Percentiles rank a stretch among this genome's conserved stretches.
These are phyloP conservation scores for Boleophthalmus pectinirostris DNA, from an alignment of 2,113 vertebrate genomes.

Conservation along the genomic window DNA sequence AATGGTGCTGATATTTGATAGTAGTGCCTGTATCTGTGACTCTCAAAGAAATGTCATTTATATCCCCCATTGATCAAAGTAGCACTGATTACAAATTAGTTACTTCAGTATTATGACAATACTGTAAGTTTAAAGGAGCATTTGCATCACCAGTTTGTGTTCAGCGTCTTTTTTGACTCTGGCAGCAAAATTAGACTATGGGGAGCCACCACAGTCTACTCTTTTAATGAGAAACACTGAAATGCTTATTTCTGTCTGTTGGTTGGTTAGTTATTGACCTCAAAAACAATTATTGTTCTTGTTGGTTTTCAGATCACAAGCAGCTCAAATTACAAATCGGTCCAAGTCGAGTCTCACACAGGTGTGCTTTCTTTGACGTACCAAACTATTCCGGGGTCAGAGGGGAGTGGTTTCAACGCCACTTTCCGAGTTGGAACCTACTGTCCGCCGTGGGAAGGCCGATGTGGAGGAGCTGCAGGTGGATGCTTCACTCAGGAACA, in stretches of 20 bases:
- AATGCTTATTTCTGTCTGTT: not conserved
- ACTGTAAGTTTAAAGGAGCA: too few relatives aligned
- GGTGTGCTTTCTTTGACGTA: conserved; percentile 81
- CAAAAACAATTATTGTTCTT: not conserved
- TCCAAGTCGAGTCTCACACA: conserved; percentile 83
- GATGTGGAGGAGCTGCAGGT: conserved; percentile 79
- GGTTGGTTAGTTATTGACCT: not conserved
- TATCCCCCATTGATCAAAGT: too few relatives aligned
- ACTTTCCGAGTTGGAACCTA: conserved; percentile 86
- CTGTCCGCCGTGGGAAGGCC: conserved; percentile 85
- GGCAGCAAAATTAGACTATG: too few relatives aligned
- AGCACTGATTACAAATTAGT: too few relatives aligned
- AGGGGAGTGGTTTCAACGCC: conserved; percentile 83
- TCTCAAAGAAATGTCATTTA: too few relatives aligned
- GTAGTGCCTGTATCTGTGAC: too few relatives aligned
- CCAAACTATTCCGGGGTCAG: conserved; percentile 60
- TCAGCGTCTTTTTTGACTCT: too few relatives aligned
- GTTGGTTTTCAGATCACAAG: conserved; percentile 72
- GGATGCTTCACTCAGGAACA: conserved; percentile 81
- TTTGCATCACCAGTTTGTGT: too few relatives aligned
- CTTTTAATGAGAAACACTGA: too few relatives aligned
- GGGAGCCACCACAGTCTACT: too few relatives aligned
- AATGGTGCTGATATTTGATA: too few relatives aligned
- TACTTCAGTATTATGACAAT: too few relatives aligned
- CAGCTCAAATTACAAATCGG: conserved; percentile 78